phyloP scores from a whole-genome alignment of 2,888 invertebrate species.

The Metellina segmentata region DNA sequence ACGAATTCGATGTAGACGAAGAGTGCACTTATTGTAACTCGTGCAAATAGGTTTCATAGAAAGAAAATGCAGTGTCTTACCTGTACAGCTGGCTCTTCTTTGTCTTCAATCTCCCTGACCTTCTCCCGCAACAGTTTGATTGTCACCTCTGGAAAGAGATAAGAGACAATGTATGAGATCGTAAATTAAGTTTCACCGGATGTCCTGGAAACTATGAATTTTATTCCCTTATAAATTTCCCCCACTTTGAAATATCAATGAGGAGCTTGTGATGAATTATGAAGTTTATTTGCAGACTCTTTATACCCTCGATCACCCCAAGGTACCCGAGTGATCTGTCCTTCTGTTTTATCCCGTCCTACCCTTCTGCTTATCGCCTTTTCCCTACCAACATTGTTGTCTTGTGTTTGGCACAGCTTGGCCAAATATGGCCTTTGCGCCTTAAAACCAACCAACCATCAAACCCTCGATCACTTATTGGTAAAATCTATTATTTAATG shows the following conservation, averaged over 20 bases:
- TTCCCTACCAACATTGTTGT: no score
- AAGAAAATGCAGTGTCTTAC: slow-evolving; percentile 78
- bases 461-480: no score
- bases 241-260: not conserved
- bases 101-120: slow-evolving; percentile 82
- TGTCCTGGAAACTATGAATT: slow-evolving; percentile 33
- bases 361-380: no score
- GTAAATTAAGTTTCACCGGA: slow-evolving; percentile 51
- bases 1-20: not conserved
- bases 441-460: no score
- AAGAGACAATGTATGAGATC: slow-evolving; percentile 55
- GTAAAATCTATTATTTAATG: no score
- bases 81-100: slow-evolving; percentile 81
- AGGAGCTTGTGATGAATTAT: not conserved
- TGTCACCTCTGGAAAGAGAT: slow-evolving; percentile 81
- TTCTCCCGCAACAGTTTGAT: slow-evolving; percentile 83
- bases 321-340: no score
- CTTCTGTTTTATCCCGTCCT: no score
- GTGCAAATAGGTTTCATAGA: not conserved
- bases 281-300: no score
- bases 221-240: slow-evolving; percentile 40
- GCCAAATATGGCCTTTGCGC: no score
- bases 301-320: no score
- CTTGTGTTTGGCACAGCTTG: no score
- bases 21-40: not conserved